phyloP scores from a whole-genome alignment of 2,113 vertebrate genomes.

The Rhabdomys dilectus region DNA sequence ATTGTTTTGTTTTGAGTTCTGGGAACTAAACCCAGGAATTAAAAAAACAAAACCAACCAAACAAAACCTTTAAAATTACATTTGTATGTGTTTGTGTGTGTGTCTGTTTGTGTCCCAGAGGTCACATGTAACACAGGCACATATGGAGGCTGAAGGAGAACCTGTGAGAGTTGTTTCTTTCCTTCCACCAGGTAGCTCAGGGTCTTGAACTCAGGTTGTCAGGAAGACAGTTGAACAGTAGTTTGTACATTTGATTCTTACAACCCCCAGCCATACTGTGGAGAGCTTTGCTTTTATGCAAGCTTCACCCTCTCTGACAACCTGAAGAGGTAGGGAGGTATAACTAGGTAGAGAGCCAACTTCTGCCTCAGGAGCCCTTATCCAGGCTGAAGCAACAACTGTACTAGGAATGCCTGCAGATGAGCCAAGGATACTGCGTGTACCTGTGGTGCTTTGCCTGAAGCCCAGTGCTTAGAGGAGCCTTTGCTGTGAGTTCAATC shows the following conservation, averaged over 20 bases:
- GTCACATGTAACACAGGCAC: not conserved
- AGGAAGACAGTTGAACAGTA: not conserved
- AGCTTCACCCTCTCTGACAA: not conserved
- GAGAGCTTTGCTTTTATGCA: not conserved
- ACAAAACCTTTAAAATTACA: not conserved
- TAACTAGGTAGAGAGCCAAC: not conserved
- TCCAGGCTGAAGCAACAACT: not conserved
- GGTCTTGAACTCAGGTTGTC: not conserved
- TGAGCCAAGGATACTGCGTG: not conserved
- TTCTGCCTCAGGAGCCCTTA: not conserved
- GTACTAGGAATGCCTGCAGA: not conserved
- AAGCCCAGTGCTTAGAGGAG: not conserved
- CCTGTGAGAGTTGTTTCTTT: not conserved
- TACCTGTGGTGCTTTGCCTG: not conserved
- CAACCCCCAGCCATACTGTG: not conserved
- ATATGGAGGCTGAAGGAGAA: no score
- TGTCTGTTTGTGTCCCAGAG: not conserved
- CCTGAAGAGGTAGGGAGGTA: not conserved
- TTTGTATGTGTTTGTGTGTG: not conserved
- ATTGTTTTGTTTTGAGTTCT: not conserved
- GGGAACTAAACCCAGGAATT: not conserved
- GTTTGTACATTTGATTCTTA: not conserved
- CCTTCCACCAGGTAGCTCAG: not conserved
- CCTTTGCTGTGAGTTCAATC: not conserved
- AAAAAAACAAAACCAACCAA: not conserved